Percentiles rank a stretch among this genome's conserved stretches.
Evolutionary conservation across 2,888 invertebrate species (phyloP).

Genomic region (Noctuana brunneofusca): DNA sequence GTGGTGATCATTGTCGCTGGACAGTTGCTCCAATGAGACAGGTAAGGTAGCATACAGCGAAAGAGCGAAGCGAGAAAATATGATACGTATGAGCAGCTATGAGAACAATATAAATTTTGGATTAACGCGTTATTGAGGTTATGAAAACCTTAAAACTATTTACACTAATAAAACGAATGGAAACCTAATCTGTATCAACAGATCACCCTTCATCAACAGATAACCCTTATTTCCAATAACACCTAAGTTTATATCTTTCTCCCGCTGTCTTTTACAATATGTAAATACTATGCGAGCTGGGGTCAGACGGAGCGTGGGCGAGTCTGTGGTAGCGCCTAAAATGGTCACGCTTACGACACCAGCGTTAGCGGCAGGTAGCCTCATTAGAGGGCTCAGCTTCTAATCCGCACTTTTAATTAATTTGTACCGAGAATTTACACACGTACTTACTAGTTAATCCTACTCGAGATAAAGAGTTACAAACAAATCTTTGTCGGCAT

Average conservation of each 20-base stretch:
- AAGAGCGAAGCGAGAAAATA: no score
- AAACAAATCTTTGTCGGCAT: no score
- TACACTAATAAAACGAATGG: no score
- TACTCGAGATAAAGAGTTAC: background rate
- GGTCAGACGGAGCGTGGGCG: slow-evolving; percentile 41
- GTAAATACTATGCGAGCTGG: background rate
- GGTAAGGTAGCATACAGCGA: no score
- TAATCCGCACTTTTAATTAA: slow-evolving; percentile 27
- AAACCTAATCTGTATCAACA: no score
- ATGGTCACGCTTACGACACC: slow-evolving; percentile 32
- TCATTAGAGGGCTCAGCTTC: slow-evolving; percentile 18
- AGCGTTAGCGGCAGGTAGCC: slow-evolving; percentile 6
- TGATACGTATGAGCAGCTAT: no score
- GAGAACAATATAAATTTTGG: no score
- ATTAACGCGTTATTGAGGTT: no score
- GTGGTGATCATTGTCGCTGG: slow-evolving; percentile 1
- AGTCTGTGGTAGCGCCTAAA: slow-evolving; percentile 38
- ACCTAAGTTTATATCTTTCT: background rate
- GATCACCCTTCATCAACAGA: background rate
- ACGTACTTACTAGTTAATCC: background rate
- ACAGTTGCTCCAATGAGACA: background rate
- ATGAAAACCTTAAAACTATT: background rate
- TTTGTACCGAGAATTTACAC: slow-evolving; percentile 2
- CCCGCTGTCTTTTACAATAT: background rate
- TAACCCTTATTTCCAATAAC: background rate